phyloP scores from a whole-genome alignment of 2,888 invertebrate genomes.

The Acanthosepion lycidas region DNA sequence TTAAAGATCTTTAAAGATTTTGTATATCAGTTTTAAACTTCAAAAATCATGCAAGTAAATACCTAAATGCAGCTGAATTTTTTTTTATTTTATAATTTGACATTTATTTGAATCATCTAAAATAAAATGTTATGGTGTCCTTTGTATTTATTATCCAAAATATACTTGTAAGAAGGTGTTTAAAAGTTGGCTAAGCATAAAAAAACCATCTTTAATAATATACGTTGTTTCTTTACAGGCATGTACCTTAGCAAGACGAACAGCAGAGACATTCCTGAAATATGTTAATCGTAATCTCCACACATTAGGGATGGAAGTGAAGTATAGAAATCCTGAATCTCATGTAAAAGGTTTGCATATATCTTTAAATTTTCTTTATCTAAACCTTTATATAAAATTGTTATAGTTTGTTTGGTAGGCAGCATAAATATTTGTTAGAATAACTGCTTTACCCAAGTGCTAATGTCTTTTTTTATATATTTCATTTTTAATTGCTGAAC shows the following conservation, averaged over 20 bases:
- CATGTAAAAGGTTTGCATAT: constrained; percentile 80
- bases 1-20: too few relatives aligned
- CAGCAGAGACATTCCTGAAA: constrained; percentile 97
- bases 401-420: too few relatives aligned
- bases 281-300: constrained; percentile 95
- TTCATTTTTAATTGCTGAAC: not conserved
- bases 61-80: too few relatives aligned
- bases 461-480: too few relatives aligned
- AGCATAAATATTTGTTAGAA: too few relatives aligned
- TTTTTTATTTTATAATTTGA: not conserved
- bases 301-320: constrained; percentile 74
- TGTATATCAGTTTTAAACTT: too few relatives aligned
- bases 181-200: too few relatives aligned
- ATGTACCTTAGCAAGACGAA: constrained; percentile 94
- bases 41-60: too few relatives aligned
- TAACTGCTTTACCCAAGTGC: too few relatives aligned
- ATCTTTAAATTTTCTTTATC: too few relatives aligned
- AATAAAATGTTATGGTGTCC: not conserved
- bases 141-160: not conserved
- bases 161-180: not conserved
- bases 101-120: not conserved
- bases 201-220: not conserved
- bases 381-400: too few relatives aligned
- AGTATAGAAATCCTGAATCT: constrained; percentile 80
- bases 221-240: constrained; percentile 70